Percentiles rank a stretch among this genome's conserved stretches.
phyloP scores from a whole-genome alignment of 2,113 vertebrate genomes.

The Istiophorus platypterus region DNA sequence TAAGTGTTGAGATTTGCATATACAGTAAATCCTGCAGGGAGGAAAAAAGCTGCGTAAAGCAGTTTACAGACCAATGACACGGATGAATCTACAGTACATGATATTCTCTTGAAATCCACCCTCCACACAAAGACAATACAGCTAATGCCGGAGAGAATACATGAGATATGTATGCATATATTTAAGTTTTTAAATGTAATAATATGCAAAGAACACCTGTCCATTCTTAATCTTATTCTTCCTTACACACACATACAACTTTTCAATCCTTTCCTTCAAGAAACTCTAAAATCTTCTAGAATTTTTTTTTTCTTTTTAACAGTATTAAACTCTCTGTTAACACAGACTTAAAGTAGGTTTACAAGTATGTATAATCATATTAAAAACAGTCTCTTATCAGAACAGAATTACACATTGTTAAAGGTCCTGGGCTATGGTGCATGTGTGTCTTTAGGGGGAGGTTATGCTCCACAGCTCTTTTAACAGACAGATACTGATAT shows the following conservation, averaged over 20 bases:
- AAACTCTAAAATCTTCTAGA: no score
- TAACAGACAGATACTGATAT: constrained; percentile 43
- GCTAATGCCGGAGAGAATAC: background rate
- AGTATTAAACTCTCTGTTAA: no score
- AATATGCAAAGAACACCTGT: background rate
- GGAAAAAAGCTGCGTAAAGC: constrained; percentile 35
- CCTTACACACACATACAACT: no score
- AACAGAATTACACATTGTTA: background rate
- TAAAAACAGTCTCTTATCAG: background rate
- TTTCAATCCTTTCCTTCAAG: background rate
- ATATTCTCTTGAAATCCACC: background rate
- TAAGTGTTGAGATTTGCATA: constrained; percentile 46
- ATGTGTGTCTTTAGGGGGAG: background rate
- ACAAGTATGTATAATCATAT: background rate
- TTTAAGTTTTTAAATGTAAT: background rate
- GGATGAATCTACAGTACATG: background rate
- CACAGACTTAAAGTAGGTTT: background rate
- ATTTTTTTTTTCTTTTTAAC: no score
- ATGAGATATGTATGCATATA: background rate
- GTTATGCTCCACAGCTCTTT: constrained; percentile 33
- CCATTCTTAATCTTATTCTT: background rate
- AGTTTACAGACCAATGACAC: constrained; percentile 35
- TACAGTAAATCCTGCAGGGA: constrained; percentile 35
- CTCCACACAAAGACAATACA: background rate
- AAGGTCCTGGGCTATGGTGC: constrained; percentile 9